phyloP scores from a whole-genome alignment of 1,140 invertebrate species.

The Trypoxylus dichotomus region DNA sequence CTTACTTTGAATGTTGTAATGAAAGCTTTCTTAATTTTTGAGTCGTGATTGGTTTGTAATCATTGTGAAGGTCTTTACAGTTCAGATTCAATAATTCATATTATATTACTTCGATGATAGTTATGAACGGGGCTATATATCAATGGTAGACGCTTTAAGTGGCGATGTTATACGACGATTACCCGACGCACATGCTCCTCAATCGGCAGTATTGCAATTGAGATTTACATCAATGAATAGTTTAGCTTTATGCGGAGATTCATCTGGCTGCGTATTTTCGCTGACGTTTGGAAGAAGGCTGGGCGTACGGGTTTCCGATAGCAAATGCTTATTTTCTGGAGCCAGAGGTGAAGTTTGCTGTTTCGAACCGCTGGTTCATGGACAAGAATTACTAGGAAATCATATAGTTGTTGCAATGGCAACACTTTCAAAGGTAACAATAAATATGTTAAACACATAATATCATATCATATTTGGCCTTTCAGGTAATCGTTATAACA shows the following conservation, averaged over 20 bases:
- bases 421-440: conserved; percentile 86
- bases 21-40: too few relatives aligned
- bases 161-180: conserved; percentile 80
- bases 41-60: too few relatives aligned
- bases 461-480: not conserved
- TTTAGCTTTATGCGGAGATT: conserved; percentile 86
- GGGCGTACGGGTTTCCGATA: conserved; percentile 84
- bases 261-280: conserved; percentile 96
- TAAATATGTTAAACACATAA: too few relatives aligned
- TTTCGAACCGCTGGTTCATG: conserved; percentile 80
- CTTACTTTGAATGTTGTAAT: too few relatives aligned
- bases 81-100: not conserved
- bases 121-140: conserved; percentile 81
- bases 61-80: not conserved
- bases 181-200: conserved; percentile 82
- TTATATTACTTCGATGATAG: conserved; percentile 42
- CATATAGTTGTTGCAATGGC: conserved; percentile 88
- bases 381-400: conserved; percentile 69
- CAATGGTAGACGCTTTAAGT: conserved; percentile 77
- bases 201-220: conserved; percentile 85
- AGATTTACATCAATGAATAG: conserved; percentile 61
- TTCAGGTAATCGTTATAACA: conserved; percentile 69
- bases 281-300: conserved; percentile 87
- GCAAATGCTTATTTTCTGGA: conserved; percentile 89
- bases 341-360: conserved; percentile 92